Percentiles rank a stretch among this genome's conserved stretches.
Evolutionary conservation across 1,140 invertebrate genomes (phyloP).

Genomic region (Propsilocerus akamusi): DNA sequence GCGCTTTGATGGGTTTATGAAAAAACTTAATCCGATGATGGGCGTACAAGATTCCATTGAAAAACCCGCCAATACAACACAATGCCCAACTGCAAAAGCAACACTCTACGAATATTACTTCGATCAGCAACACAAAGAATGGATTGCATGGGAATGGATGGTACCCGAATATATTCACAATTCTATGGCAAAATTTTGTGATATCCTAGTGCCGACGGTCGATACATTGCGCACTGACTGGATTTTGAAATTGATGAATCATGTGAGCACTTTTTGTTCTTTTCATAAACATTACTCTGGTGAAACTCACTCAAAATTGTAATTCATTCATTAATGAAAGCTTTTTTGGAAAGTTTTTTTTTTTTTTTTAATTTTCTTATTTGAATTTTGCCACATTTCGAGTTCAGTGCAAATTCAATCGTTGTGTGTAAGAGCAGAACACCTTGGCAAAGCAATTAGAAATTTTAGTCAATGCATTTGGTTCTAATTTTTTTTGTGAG

Average conservation of each 20-base stretch:
- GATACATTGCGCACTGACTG: slow-evolving; percentile 66
- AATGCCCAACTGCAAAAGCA: slow-evolving; percentile 36
- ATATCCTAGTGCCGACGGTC: slow-evolving; percentile 76
- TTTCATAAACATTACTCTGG: neutral
- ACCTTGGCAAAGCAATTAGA: no score
- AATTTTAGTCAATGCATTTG: no score
- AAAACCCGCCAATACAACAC: slow-evolving; percentile 41
- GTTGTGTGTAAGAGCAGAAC: no score
- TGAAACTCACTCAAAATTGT: slow-evolving; percentile 2
- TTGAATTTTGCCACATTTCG: neutral
- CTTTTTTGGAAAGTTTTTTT: neutral
- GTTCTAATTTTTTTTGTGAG: no score
- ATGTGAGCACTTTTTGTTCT: slow-evolving; percentile 25
- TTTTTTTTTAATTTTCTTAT: neutral
- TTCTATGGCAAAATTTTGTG: slow-evolving; percentile 43
- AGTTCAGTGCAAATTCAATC: neutral
- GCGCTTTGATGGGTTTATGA: slow-evolving; percentile 63
- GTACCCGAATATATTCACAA: slow-evolving; percentile 60
- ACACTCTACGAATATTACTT: slow-evolving; percentile 68
- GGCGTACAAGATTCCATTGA: slow-evolving; percentile 38
- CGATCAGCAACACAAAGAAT: slow-evolving; percentile 43
- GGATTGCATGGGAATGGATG: slow-evolving; percentile 70
- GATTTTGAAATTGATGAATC: slow-evolving; percentile 59
- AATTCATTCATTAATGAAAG: slow-evolving; percentile 7
- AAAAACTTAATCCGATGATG: slow-evolving; percentile 50